A percentile compares a stretch with the other conserved stretches of the same genome.
Evolutionary conservation across 2,888 invertebrate genomes (phyloP).

Genomic region (Tenodera sinensis): DNA sequence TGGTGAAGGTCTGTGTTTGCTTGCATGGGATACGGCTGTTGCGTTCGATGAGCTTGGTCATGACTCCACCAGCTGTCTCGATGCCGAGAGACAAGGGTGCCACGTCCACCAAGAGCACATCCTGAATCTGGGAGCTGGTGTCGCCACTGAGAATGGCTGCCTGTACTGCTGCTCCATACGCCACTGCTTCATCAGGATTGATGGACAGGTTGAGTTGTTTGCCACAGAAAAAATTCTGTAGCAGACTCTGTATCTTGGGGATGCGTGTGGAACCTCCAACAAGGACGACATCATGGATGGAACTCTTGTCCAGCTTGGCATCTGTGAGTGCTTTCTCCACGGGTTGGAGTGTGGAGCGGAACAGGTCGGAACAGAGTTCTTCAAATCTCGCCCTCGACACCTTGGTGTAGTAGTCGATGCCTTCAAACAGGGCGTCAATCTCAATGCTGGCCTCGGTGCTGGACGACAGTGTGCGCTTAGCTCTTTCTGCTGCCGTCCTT

Average conservation of each 20-base stretch:
- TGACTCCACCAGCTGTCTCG: constrained; percentile 80
- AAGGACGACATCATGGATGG: constrained; percentile 85
- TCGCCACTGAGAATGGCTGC: constrained; percentile 84
- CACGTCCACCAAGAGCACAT: constrained; percentile 76
- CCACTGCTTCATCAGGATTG: constrained; percentile 98
- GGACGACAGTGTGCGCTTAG: constrained; percentile 64
- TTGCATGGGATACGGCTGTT: constrained; percentile 76
- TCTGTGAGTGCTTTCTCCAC: constrained; percentile 69
- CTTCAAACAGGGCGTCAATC: constrained; percentile 92
- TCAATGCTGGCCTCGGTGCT: constrained; percentile 56
- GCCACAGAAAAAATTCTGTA: constrained; percentile 54
- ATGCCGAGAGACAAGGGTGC: constrained; percentile 62
- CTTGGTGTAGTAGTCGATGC: constrained; percentile 93
- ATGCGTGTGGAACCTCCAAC: constrained; percentile 97
- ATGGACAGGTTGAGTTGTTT: constrained; percentile 77
- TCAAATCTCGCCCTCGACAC: constrained; percentile 96
- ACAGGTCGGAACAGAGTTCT: constrained; percentile 92
- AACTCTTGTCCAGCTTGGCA: constrained; percentile 91
- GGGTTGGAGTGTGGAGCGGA: constrained; percentile 80
- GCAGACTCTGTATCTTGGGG: constrained; percentile 79
- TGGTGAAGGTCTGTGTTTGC: constrained; percentile 42
- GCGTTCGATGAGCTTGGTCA: constrained; percentile 80
- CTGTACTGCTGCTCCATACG: constrained; percentile 94
- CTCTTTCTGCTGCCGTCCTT: constrained; percentile 87
- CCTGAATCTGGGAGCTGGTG: constrained; percentile 58